Base-by-base conservation (phyloP, 2,888 invertebrate genomes). In the Sphaerophoria rueppellii region DNA sequence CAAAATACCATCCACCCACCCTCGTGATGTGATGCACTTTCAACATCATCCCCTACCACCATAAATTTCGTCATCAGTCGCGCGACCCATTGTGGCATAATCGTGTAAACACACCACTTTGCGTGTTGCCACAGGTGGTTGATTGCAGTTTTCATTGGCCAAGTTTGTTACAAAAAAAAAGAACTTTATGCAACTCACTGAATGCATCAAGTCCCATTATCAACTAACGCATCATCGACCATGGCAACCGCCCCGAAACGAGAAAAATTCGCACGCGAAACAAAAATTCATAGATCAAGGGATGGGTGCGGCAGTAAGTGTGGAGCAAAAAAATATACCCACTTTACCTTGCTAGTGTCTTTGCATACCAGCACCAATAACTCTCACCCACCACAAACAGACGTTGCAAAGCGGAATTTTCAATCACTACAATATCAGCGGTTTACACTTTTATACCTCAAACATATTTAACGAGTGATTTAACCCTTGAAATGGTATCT, bases 381-480 rank as follows among this genome's bases (percentile, higher is more conserved):
- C 35, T 57, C 12, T 63, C 61, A 50, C 46, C 50, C 73, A 46
- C 55, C 71, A 58, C 57, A 9, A 16, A 40, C 58, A 37, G 58
- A 60, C 58, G 55, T 74, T 67, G 69, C 74, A 69, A 34, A 52
- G 16, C 70, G 73, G 60, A 77, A 70, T 85, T 76, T 85, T 85
- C 85, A 81, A 85, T 85, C 81, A 81, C 85, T 85, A 73, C 85
- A 85, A 85, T 85, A 81, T 85, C 85, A 85, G 85, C 73, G 85
- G 85, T 77, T 85, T 85, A 85, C 85, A 85, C 81, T 81, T 85
- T 86, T 78, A 82, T 86, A 74, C 86, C 86, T 82, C 82, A 78
- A 86, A 82, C 86, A 86, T 86, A 86, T 86, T 86, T 86, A 86
- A 86, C 86, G 78, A 86, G 86, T 82, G 86, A 86, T 82, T 86